These are phyloP conservation scores for Drosophila nr. fundita DNA, from an alignment of 2,888 invertebrate species.

Conservation along the genomic window DNA sequence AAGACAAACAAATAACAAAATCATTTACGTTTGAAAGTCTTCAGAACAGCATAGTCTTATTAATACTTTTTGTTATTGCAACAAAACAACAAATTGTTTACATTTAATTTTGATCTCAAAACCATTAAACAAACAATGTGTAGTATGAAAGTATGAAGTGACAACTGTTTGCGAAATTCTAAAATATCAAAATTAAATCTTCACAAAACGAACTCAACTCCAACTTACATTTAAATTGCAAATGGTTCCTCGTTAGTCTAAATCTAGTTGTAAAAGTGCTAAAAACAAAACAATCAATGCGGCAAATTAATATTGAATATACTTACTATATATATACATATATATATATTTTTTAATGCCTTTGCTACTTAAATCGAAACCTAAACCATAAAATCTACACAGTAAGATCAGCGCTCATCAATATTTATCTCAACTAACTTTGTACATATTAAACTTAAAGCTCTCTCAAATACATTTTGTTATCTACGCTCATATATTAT, in stretches of 20 bases:
- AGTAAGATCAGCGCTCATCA: constrained; percentile 53
- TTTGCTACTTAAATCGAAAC: constrained; percentile 42
- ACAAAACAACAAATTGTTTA: constrained; percentile 41
- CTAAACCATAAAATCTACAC: constrained; percentile 11
- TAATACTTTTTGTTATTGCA: constrained; percentile 58
- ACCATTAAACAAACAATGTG: constrained; percentile 58
- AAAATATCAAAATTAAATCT: constrained; percentile 75
- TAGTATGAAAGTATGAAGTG: constrained; percentile 55
- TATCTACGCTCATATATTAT: constrained; percentile 56
- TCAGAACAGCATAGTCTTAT: constrained; percentile 67
- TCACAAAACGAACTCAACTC: constrained; percentile 37
- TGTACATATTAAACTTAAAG: constrained; percentile 54
- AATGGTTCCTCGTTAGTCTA: constrained; percentile 83
- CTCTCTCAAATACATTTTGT: constrained; percentile 54
- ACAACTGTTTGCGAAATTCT: constrained; percentile 74
- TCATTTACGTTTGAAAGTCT: constrained; percentile 56
- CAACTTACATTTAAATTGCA: constrained; percentile 72
- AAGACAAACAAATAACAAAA: constrained; percentile 1
- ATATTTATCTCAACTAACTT: constrained; percentile 52
- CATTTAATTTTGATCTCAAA: constrained; percentile 82
- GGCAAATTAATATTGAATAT: constrained; percentile 32
- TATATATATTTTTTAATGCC: constrained; percentile 59
- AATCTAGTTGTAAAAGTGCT: constrained; percentile 77
- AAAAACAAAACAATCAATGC: constrained; percentile 41
- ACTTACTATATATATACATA: constrained; percentile 18